Percentiles rank a stretch among this genome's conserved stretches.
Evolutionary conservation across 2,113 vertebrate species (phyloP).

Genomic region (Copsychus sechellarum): DNA sequence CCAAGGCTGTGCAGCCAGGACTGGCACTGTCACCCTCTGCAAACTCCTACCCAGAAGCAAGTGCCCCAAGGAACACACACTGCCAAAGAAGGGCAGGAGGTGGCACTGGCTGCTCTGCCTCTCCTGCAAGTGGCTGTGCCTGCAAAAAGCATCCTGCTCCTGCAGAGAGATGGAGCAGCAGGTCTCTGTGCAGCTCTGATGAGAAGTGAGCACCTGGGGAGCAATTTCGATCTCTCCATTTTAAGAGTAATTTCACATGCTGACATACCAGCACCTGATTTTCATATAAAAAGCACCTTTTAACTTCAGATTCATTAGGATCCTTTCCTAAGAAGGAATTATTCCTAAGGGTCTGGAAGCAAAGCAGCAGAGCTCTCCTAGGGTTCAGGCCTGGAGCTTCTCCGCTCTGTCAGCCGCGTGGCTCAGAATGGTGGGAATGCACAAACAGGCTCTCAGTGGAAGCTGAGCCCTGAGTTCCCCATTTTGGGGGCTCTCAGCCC

Average conservation of each 20-base stretch:
- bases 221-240: not conserved
- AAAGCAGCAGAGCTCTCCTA: not conserved
- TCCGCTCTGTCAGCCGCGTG: accelerated
- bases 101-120: not conserved
- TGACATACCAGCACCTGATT: not conserved
- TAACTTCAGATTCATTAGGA: not conserved
- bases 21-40: not conserved
- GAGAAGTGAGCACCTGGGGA: slow-evolving; percentile 18
- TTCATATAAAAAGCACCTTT: not conserved
- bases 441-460: not conserved
- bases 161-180: not conserved
- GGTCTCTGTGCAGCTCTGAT: slow-evolving; percentile 12
- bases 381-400: not conserved
- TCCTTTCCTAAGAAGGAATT: not conserved
- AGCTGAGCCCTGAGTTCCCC: accelerated
- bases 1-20: not conserved
- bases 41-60: not conserved
- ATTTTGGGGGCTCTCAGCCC: not conserved
- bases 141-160: not conserved
- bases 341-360: not conserved
- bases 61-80: accelerated
- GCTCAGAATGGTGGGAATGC: not conserved
- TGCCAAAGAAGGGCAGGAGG: not conserved
- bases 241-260: not conserved
- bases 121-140: not conserved